Conservation (phyloP, 2,888 invertebrate genomes). For the Zygaena filipendulae region DNA sequence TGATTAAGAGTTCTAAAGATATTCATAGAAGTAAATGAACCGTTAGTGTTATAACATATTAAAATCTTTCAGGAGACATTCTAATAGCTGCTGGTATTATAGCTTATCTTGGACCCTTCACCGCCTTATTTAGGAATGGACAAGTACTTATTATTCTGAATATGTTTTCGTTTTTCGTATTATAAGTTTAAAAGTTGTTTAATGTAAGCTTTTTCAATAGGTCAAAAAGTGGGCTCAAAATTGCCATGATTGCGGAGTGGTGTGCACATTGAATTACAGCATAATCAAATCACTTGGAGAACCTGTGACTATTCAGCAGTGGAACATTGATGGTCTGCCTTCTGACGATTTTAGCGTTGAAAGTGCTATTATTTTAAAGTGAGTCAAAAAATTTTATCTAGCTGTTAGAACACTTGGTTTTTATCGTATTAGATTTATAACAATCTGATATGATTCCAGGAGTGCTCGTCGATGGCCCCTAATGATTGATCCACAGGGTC, state of each 20-base stretch:
- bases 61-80: constrained; percentile 77
- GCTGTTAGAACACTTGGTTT: too few relatives aligned
- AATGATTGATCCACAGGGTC: constrained; percentile 95
- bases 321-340: constrained; percentile 92
- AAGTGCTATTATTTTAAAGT: constrained; percentile 92
- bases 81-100: constrained; percentile 89
- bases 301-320: constrained; percentile 86
- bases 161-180: neutral
- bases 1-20: too few relatives aligned
- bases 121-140: constrained; percentile 73
- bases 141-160: too few relatives aligned
- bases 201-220: too few relatives aligned
- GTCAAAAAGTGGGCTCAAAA: constrained; percentile 78
- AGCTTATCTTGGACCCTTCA: constrained; percentile 92
- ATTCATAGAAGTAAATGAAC: too few relatives aligned
- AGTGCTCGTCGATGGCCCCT: constrained; percentile 92
- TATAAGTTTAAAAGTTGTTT: neutral
- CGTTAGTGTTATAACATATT: too few relatives aligned
- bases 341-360: constrained; percentile 90
- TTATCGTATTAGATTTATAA: too few relatives aligned
- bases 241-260: constrained; percentile 76
- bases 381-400: too few relatives aligned
- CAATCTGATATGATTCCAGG: too few relatives aligned
- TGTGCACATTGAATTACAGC: constrained; percentile 81
- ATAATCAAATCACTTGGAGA: constrained; percentile 85